phyloP scores from a whole-genome alignment of 2,888 invertebrate genomes.

The Acrocera orbiculus region DNA sequence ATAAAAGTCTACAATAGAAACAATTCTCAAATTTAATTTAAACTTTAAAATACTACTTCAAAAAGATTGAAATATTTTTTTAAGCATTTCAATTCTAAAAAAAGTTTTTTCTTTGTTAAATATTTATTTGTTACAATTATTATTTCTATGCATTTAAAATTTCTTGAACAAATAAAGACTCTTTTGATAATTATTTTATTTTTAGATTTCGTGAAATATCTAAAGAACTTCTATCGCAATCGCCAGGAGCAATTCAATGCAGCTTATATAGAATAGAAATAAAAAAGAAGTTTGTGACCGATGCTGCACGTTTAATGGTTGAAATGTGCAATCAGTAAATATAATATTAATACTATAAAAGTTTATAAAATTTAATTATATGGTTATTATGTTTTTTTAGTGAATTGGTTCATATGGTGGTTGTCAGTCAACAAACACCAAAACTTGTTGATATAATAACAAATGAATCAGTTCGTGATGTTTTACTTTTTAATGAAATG shows the following conservation, averaged over 20 bases:
- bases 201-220: constrained; percentile 35
- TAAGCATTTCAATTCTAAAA: too few species aligned
- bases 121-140: too few species aligned
- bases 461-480: constrained; percentile 28
- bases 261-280: constrained; percentile 39
- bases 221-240: constrained; percentile 26
- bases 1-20: too few species aligned
- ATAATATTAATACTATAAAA: background rate
- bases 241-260: constrained; percentile 41
- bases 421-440: constrained; percentile 15
- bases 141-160: too few species aligned
- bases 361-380: background rate
- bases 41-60: too few species aligned
- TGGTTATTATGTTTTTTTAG: constrained; percentile 15
- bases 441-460: constrained; percentile 31
- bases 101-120: too few species aligned
- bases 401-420: constrained; percentile 16
- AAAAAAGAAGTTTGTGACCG: constrained; percentile 32
- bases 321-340: constrained; percentile 43
- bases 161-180: too few species aligned
- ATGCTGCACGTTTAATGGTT: constrained; percentile 38
- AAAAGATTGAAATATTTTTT: too few species aligned
- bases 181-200: background rate
- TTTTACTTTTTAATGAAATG: constrained; percentile 30
- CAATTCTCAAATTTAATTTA: too few species aligned